Percentiles rank a stretch among this genome's conserved stretches.
Evolutionary conservation across 2,113 vertebrate genomes (phyloP).

Genomic region (Noturus placidus): DNA sequence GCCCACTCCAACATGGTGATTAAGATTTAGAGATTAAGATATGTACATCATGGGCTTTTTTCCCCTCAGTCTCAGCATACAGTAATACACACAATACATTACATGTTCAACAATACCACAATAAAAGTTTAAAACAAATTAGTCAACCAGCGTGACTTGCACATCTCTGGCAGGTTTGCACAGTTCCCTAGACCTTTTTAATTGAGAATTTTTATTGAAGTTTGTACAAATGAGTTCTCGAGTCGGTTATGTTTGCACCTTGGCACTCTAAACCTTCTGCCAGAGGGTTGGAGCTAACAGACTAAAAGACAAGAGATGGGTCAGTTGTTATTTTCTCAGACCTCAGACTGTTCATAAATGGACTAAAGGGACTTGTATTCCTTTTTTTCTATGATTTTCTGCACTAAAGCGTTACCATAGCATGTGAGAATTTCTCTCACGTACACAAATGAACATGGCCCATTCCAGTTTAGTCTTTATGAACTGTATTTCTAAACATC

Average conservation of each 20-base stretch:
- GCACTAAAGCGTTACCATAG: not conserved
- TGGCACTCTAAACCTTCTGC: not conserved
- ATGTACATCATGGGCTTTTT: not conserved
- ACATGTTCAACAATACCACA: not conserved
- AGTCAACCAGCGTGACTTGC: not conserved
- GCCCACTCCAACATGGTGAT: conserved; percentile 53
- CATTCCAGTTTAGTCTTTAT: not conserved
- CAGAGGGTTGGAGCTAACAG: not conserved
- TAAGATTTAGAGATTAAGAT: conserved; percentile 4
- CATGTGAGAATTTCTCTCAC: not conserved
- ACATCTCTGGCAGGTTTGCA: not conserved
- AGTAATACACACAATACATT: not conserved
- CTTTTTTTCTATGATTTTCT: not conserved
- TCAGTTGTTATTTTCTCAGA: not conserved
- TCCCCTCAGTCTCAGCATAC: too few relatives aligned
- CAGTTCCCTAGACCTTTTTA: not conserved
- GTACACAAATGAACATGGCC: not conserved
- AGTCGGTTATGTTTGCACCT: not conserved
- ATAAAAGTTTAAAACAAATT: not conserved
- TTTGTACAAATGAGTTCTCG: not conserved
- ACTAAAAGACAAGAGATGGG: not conserved
- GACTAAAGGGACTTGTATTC: not conserved
- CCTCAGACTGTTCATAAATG: not conserved
- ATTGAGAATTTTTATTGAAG: not conserved
- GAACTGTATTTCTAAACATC: not conserved